Evolutionary conservation across 2,797 vertebrate species (phyloP).

Genomic region (Forpus xanthops): DNA sequence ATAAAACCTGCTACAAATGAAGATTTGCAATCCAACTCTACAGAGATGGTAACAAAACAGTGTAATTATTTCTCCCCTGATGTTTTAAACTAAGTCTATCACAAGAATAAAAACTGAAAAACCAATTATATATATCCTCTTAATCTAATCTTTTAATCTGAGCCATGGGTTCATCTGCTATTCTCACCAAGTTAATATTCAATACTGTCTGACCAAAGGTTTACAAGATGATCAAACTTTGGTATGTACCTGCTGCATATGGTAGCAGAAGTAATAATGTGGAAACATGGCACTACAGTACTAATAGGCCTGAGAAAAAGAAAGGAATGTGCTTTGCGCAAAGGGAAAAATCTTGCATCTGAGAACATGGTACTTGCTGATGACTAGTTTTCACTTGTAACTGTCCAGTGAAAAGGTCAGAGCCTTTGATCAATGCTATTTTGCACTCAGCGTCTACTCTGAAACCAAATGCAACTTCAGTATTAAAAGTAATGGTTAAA

Average conservation of each 20-base stretch:
- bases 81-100: background rate
- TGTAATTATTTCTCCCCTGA: background rate
- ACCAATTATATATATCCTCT: background rate
- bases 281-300: background rate
- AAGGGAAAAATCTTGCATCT: background rate
- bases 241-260: background rate
- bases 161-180: background rate
- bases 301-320: background rate
- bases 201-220: background rate
- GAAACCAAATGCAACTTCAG: background rate
- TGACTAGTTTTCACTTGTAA: background rate
- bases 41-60: background rate
- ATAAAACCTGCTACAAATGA: background rate
- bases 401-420: background rate
- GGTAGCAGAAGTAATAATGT: background rate
- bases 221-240: background rate
- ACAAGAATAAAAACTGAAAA: background rate
- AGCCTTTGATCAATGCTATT: background rate
- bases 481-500: background rate
- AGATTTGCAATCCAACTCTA: background rate
- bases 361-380: background rate
- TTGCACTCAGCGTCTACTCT: background rate
- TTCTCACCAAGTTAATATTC: background rate
- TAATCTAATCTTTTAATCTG: background rate
- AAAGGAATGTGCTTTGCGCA: background rate